phyloP scores from a whole-genome alignment of 2,113 vertebrate genomes.

The Sander lucioperca region DNA sequence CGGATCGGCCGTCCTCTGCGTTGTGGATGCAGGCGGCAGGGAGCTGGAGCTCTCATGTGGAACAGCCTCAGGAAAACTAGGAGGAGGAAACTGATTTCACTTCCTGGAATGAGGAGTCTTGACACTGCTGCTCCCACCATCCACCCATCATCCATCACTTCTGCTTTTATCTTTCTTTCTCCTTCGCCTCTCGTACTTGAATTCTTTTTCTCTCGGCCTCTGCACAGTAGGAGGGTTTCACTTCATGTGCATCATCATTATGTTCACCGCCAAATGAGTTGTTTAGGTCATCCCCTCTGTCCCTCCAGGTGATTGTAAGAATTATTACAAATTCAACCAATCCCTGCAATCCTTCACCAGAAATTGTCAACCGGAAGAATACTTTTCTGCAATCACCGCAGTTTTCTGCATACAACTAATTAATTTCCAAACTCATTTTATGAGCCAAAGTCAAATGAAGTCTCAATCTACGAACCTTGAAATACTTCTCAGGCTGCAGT shows the following conservation, averaged over 20 bases:
- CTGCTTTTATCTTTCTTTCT: constrained; percentile 48
- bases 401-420: neutral
- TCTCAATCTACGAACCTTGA: neutral
- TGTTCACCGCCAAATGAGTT: neutral
- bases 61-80: constrained; percentile 66
- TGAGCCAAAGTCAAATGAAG: neutral
- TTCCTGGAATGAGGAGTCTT: constrained; percentile 68
- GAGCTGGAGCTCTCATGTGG: constrained; percentile 57
- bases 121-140: constrained; percentile 52
- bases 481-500: neutral
- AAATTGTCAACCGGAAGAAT: neutral
- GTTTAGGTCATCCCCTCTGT: neutral
- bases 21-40: constrained; percentile 35
- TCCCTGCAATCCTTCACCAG: neutral
- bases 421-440: neutral
- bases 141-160: constrained; percentile 64
- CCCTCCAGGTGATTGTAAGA: neutral
- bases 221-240: neutral
- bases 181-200: neutral
- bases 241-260: neutral
- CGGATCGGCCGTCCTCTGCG: constrained; percentile 23
- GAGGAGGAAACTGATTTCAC: constrained; percentile 64
- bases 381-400: neutral
- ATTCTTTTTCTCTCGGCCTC: constrained; percentile 21
- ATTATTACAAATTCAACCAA: neutral